Evolutionary conservation across 2,888 invertebrate species (phyloP).

Genomic region (Andrena hattorfiana): DNA sequence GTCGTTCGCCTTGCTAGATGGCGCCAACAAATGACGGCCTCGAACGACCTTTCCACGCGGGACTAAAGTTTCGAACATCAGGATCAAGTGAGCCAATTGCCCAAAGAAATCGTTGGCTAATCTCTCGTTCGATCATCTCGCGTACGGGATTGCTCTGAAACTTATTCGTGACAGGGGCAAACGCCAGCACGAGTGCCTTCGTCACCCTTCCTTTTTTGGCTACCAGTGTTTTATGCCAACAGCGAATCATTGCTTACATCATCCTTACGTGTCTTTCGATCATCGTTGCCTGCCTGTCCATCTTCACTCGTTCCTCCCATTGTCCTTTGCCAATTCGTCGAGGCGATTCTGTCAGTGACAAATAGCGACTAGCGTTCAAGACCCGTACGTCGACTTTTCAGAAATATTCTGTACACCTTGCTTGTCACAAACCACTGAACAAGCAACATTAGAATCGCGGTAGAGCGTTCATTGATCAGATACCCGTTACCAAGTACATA

Average conservation of each 20-base stretch:
- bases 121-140: not conserved
- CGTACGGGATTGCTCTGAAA: not conserved
- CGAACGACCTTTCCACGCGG: slow-evolving; percentile 4
- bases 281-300: not conserved
- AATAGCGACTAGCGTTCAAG: not conserved
- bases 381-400: not conserved
- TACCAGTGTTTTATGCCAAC: slow-evolving; percentile 25
- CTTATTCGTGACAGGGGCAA: not conserved
- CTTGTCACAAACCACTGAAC: slow-evolving; percentile 15
- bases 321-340: not conserved
- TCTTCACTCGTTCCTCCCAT: not conserved
- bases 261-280: not conserved
- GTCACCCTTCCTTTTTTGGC: slow-evolving; percentile 7
- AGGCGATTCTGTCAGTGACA: slow-evolving; percentile 20
- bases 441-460: not conserved
- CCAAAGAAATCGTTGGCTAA: not conserved
- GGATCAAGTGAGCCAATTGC: too few species aligned
- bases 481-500: slow-evolving; percentile 34
- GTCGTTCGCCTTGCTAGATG: slow-evolving; percentile 58
- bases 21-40: slow-evolving; percentile 51
- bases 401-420: not conserved
- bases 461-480: slow-evolving; percentile 22
- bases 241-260: slow-evolving; percentile 3
- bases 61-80: not conserved
- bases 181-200: not conserved